Base-by-base conservation (phyloP, 2,888 invertebrate genomes). In the Caenorhabditis uteleia region DNA sequence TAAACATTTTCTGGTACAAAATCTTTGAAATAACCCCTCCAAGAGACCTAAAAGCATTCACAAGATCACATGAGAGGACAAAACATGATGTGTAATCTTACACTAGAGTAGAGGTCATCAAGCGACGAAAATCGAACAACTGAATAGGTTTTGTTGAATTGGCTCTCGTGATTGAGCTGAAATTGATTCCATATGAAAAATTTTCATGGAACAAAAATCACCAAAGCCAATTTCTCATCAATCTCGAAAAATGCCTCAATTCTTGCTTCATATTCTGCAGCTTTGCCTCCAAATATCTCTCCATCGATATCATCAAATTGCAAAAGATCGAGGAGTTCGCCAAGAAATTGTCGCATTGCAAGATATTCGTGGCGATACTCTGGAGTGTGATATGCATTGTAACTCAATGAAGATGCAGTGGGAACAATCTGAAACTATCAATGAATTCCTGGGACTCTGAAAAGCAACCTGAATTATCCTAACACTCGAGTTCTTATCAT, bases 171-270 rank as follows among this genome's bases (percentile, higher is more conserved):
- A 14, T 20, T 39, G 8, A 39, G 5, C 39, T 39, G 21, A 21
- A 39, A 20, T 23, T 34, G 8, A 5, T 16, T n/a, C 4, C n/a
- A 34, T 34, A n/a, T 34, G 12, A 29, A 29, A 12, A 29, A 7
- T 5, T n/a, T 34, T 34, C 34, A 34, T 34, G 5, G 34, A 34
- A 34, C 8, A 34, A 34, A 34, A 34, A 34, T 16, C 5, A 39
- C 39, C 7, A 21, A 7, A 31, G 45, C 29, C 21, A 45, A 33
- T 45, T 33, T 14, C 21, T 14, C 2, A 31, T 45, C 45, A 20
- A 45, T 16, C 33, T 45, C 33, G 21, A 45, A 45, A 33, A 45
- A 45, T 14, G 45, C 45, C 3, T 45, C 45, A 33, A 45, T 45
- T 14, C 45, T 18, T 14, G 18, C 23, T 23, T 45, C 33, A 21